Conservation (phyloP, 2,888 invertebrate species). For the Epinotia nisella region DNA sequence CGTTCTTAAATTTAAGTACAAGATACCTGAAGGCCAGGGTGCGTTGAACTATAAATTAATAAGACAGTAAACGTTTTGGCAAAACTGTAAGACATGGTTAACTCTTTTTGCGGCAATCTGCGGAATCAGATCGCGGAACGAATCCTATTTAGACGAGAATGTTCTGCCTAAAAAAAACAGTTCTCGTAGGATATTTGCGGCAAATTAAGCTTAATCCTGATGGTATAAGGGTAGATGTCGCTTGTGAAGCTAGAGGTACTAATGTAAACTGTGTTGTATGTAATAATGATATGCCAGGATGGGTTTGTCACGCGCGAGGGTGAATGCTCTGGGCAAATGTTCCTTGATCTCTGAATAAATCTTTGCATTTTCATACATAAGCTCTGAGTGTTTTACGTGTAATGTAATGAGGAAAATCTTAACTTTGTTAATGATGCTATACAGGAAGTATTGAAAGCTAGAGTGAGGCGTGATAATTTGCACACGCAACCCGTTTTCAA, state of each 20-base stretch:
- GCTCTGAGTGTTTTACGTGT: constrained; percentile 23
- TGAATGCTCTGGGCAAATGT: constrained; percentile 75
- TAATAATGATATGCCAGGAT: constrained; percentile 70
- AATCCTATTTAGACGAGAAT: constrained; percentile 29
- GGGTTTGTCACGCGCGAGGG: constrained; percentile 71
- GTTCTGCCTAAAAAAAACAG: constrained; percentile 28
- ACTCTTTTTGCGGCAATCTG: constrained; percentile 64
- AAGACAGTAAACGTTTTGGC: constrained; percentile 55
- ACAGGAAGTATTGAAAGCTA: background rate
- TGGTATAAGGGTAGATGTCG: constrained; percentile 25
- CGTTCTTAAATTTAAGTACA: background rate
- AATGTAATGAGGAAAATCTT: constrained; percentile 21
- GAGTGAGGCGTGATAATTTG: constrained; percentile 2
- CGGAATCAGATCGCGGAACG: constrained; percentile 64
- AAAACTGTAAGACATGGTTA: constrained; percentile 50
- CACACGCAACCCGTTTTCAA: background rate
- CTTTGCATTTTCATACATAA: constrained; percentile 53
- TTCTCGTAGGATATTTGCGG: background rate
- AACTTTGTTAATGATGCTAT: constrained; percentile 3
- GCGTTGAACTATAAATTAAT: constrained; percentile 62
- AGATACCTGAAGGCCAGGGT: constrained; percentile 11
- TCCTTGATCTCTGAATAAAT: constrained; percentile 66
- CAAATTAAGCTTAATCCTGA: constrained; percentile 14
- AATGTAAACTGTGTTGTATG: constrained; percentile 48
- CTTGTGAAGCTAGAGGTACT: background rate